Evolutionary conservation across 2,113 vertebrate genomes (phyloP).

Genomic region (Tragelaphus imberbis): DNA sequence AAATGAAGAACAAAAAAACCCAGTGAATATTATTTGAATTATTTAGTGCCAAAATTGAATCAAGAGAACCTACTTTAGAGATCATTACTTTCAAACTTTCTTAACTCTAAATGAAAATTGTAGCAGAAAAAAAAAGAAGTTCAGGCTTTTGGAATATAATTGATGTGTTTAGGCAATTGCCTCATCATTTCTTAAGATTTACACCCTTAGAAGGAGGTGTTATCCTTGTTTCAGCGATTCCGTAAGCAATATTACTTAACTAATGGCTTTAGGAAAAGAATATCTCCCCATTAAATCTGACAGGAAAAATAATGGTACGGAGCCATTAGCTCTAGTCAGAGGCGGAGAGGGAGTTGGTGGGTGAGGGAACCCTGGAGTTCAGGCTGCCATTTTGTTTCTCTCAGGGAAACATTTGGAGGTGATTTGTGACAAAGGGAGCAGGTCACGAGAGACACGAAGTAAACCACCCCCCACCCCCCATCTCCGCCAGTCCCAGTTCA

Average conservation of each 20-base stretch:
- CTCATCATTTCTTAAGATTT: constrained; percentile 57
- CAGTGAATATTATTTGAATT: constrained; percentile 37
- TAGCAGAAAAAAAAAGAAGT: background rate
- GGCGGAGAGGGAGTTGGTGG: background rate
- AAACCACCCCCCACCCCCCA: too few species aligned
- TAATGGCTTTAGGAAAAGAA: constrained; percentile 62
- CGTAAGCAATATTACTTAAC: constrained; percentile 60
- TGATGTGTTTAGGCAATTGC: constrained; percentile 53
- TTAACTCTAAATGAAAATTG: constrained; percentile 57
- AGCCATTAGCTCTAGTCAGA: constrained; percentile 31
- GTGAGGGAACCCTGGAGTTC: background rate
- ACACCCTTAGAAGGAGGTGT: constrained; percentile 39
- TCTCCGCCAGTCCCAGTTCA: background rate
- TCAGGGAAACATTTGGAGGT: background rate
- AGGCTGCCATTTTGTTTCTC: constrained; percentile 40
- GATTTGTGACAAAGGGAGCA: background rate
- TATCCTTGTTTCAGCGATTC: constrained; percentile 43
- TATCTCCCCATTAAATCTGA: constrained; percentile 63
- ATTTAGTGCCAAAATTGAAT: constrained; percentile 54
- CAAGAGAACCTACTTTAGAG: constrained; percentile 39
- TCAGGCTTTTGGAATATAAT: constrained; percentile 40
- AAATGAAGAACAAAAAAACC: background rate
- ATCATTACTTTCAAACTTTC: constrained; percentile 63
- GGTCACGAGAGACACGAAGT: too few species aligned
- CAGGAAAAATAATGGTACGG: constrained; percentile 52